Base-by-base conservation (phyloP, 2,797 vertebrate species). In the Sciurus carolinensis region DNA sequence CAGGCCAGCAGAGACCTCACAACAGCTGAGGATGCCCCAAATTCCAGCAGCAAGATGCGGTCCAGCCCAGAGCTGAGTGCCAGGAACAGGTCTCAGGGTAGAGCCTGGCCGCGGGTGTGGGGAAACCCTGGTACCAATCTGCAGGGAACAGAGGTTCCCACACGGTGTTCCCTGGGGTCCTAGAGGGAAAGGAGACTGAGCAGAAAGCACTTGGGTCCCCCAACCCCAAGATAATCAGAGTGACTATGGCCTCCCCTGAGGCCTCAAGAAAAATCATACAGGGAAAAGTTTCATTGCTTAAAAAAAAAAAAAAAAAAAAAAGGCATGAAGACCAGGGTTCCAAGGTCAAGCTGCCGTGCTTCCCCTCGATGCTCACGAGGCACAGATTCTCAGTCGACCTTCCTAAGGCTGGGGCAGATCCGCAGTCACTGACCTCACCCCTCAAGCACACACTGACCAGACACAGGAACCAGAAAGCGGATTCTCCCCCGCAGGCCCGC, bases 401-500 rank as follows among this genome's bases (percentile, higher is more conserved):
- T 84, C 84, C 76, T 9, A 1, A 3, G 47, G 50, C 64, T 17
- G 33, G 39, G 22, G 33, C 8, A n/a, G 18, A 7, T 30, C 66
- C 36, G 42, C 22, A 30, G 33, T 28, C 4, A 42, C 64, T 8
- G 1, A 26, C n/a, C 76, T 54, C 57, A 33, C 54, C 80, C 73
- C n/a, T 2, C 0, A 0, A 9, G 11, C 24, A 10, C 11, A 52
- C 33, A 9, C 59, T 64, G 5, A 6, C 5, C 33, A 42, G 52
- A 36, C 1, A 5, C 0, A 3, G 52, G 12, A 69, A 33, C 8
- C 6, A 3, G 44, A 28, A 39, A 59, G 47, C 1, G 7, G 80
- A 42, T 3, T 26, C 26, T 36, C 26, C 14, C 1, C 42, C 0
- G 0, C 10, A 22, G 57, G 10, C 26, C 62, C 3, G 3, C 2